A percentile compares a stretch with the other conserved stretches of the same genome.
These are phyloP conservation scores for Lordiphosa collinella DNA, from an alignment of 1,140 invertebrate species.

Conservation along the genomic window DNA sequence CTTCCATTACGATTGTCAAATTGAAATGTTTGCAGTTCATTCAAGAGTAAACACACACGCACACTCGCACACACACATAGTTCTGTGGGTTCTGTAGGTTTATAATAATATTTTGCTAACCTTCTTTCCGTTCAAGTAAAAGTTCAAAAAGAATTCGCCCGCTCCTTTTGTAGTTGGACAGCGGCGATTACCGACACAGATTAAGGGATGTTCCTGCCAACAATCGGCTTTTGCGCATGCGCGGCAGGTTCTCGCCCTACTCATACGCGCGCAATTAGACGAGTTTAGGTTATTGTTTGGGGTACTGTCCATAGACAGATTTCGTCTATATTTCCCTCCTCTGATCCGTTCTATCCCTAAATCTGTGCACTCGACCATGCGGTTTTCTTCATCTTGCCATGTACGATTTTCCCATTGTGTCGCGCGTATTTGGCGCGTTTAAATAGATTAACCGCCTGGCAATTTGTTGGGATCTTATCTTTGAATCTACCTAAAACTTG, in stretches of 20 bases:
- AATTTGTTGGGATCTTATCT: slow-evolving; percentile 69
- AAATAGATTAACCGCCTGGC: slow-evolving; percentile 79
- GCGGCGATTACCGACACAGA: slow-evolving; percentile 68
- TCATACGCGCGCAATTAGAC: slow-evolving; percentile 74
- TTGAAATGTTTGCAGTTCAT: slow-evolving; percentile 76
- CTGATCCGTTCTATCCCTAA: slow-evolving; percentile 74
- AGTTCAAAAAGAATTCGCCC: slow-evolving; percentile 77
- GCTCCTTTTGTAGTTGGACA: slow-evolving; percentile 47
- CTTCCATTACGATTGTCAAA: slow-evolving; percentile 58
- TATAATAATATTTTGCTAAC: slow-evolving; percentile 79
- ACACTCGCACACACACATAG: slow-evolving; percentile 7
- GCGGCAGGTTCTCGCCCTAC: slow-evolving; percentile 37
- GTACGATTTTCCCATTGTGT: slow-evolving; percentile 46
- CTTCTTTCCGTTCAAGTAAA: slow-evolving; percentile 71
- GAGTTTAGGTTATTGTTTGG: slow-evolving; percentile 63
- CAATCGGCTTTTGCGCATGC: slow-evolving; percentile 49
- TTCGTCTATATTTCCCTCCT: slow-evolving; percentile 43
- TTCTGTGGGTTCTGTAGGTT: slow-evolving; percentile 65
- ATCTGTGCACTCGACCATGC: slow-evolving; percentile 73
- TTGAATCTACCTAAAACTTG: slow-evolving; percentile 16
- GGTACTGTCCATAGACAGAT: slow-evolving; percentile 39
- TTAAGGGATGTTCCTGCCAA: slow-evolving; percentile 71
- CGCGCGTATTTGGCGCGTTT: slow-evolving; percentile 78
- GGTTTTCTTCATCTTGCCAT: slow-evolving; percentile 9
- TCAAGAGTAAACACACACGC: slow-evolving; percentile 58